Base-by-base conservation (phyloP, 2,797 vertebrate genomes). In the Spinus olivaceus region DNA sequence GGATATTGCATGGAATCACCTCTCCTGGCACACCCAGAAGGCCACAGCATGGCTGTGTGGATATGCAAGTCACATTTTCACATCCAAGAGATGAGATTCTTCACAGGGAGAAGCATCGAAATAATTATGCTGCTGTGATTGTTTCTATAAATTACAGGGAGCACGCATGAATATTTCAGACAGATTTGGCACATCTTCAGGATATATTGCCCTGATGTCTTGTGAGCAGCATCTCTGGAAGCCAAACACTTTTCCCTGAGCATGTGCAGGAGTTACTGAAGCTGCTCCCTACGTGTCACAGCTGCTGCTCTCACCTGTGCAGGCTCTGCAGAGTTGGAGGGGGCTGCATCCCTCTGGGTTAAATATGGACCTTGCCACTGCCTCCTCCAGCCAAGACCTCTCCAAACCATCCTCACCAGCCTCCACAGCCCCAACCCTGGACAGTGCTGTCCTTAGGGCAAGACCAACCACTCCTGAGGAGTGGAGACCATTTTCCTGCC, bases 71-170 rank as follows among this genome's bases (percentile, higher is more conserved):
- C 88, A 70, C 46, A 65, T 91, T 93, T 91, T 56, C 46, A 47
- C 27, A 32, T 71, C 30, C n/a, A 74, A 74, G 65, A 79, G 47
- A 77, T 33, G 30, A 4, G 22, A 78, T 86, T 74, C 67, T 94
- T 89, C 69, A 60, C 33, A 49, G 67, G 53, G 16, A 82, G 57
- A 89, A 60, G 47, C 42, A 81, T 32, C 12, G 11, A 73, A 50
- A 91, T 80, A 67, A 93, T 91, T 80, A 87, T 32, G 35, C 86
- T 85, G 49, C 84, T 85, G 64, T 35, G 27, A 80, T 87, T 60
- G 27, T 89, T 96, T 85, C 86, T 63, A 71, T 93, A 95, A 95
- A 87, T 95, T 81, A 92, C 81, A 67, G 76, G 61, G 65, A 94
- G 50, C 27, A 3, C 3, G 13, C 79, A 67, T 86, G 46, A 96